Conservation (phyloP, 2,888 invertebrate species). For the Thumatha senex region DNA sequence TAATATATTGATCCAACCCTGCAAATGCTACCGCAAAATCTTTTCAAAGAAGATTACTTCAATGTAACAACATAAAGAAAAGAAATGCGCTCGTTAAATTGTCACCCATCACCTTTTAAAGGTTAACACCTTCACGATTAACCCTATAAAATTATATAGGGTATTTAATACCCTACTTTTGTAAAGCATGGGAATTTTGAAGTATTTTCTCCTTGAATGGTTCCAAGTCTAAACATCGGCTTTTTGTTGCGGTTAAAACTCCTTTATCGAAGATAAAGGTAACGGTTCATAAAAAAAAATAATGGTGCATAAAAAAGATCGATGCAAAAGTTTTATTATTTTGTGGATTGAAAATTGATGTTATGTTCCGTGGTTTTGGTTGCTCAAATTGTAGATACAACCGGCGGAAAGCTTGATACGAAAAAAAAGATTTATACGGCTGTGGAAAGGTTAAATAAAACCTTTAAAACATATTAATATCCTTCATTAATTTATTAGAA, state of each 20-base stretch:
- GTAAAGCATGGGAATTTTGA: conserved; percentile 67
- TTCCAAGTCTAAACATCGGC: conserved; percentile 63
- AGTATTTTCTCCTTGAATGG: conserved; percentile 70
- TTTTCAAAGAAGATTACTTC: conserved; percentile 34
- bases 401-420: too few species aligned
- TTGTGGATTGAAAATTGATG: conserved; percentile 16
- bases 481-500: too few species aligned
- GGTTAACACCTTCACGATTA: conserved; percentile 61
- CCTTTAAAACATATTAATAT: too few species aligned
- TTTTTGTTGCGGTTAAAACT: conserved; percentile 57
- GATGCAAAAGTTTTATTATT: conserved; percentile 30
- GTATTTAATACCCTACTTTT: conserved; percentile 47
- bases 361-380: conserved; percentile 7
- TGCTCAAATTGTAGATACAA: neutral
- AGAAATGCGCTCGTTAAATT: conserved; percentile 52
- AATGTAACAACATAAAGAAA: conserved; percentile 52
- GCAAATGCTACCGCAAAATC: conserved; percentile 13
- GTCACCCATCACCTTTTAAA: conserved; percentile 56
- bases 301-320: conserved; percentile 17
- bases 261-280: conserved; percentile 45
- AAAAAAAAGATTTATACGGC: too few species aligned
- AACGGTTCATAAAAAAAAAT: conserved; percentile 39
- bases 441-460: too few species aligned
- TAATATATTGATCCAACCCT: conserved; percentile 12
- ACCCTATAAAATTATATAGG: conserved; percentile 48